Conservation (phyloP, 2,797 vertebrate genomes). For the Coreius guichenoti region DNA sequence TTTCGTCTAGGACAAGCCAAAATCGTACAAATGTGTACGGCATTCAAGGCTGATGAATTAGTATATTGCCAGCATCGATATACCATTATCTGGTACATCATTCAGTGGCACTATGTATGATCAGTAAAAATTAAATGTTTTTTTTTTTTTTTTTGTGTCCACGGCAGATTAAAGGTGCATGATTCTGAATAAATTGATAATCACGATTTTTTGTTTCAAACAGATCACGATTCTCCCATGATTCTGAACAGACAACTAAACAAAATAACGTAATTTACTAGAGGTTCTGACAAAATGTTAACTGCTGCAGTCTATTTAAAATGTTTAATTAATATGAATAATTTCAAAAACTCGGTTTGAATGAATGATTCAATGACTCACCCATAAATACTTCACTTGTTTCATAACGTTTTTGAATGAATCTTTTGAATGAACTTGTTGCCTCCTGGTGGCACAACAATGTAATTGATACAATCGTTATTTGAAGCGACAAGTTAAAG, state of each 20-base stretch:
- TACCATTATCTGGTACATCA: background rate
- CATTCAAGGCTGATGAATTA: background rate
- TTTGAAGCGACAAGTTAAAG: too few relatives aligned
- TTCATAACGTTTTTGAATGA: background rate
- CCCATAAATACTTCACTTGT: background rate
- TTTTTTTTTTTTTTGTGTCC: background rate
- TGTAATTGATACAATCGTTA: too few relatives aligned
- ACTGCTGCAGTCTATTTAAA: background rate
- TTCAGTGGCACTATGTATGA: background rate
- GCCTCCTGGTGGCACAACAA: too few relatives aligned
- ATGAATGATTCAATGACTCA: background rate
- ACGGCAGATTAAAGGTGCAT: background rate
- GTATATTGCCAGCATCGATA: background rate
- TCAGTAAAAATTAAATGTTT: background rate
- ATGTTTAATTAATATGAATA: background rate
- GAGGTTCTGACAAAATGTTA: background rate
- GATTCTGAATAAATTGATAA: background rate
- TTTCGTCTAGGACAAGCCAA: too few relatives aligned
- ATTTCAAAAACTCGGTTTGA: background rate
- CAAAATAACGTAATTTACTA: background rate
- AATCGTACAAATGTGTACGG: too few relatives aligned
- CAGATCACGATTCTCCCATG: background rate
- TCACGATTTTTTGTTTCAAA: background rate
- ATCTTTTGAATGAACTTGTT: background rate
- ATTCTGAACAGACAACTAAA: background rate